These are phyloP conservation scores for Lepidothrix coronata DNA, from an alignment of 2,113 vertebrate species.

Conservation along the genomic window DNA sequence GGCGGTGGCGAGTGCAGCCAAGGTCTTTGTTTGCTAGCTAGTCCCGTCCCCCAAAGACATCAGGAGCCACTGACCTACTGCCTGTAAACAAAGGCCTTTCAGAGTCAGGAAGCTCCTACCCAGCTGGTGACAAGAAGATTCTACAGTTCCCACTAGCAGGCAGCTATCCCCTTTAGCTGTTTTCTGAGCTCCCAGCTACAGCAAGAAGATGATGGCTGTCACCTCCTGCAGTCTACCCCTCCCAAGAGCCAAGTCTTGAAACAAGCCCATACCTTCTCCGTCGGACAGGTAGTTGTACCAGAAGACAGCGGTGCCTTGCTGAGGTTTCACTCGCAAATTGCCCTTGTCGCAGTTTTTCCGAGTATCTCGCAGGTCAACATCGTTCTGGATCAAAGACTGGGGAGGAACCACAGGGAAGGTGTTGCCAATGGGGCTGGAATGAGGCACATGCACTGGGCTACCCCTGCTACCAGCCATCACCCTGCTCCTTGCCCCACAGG, in stretches of 20 bases:
- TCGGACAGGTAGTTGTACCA: slow-evolving; percentile 99
- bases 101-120: slow-evolving; percentile 35
- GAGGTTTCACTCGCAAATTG: slow-evolving; percentile 88
- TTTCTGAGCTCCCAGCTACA: not conserved
- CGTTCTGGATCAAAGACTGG: slow-evolving; percentile 91
- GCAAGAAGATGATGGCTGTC: not conserved
- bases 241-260: not conserved
- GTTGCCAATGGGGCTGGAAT: not conserved
- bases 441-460: fast-evolving
- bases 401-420: not conserved
- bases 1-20: slow-evolving; percentile 15
- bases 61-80: slow-evolving; percentile 53
- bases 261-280: slow-evolving; percentile 81
- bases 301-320: slow-evolving; percentile 88
- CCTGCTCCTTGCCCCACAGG: not conserved
- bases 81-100: slow-evolving; percentile 54
- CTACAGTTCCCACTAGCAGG: slow-evolving; percentile 4
- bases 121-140: slow-evolving; percentile 32
- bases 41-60: slow-evolving; percentile 9
- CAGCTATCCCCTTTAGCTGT: not conserved
- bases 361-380: slow-evolving; percentile 90
- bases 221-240: not conserved
- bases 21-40: slow-evolving; percentile 55
- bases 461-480: not conserved
- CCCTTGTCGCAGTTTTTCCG: slow-evolving; percentile 88